These are phyloP conservation scores for Junonia oenone DNA, from an alignment of 2,888 invertebrate genomes.

Conservation along the genomic window DNA sequence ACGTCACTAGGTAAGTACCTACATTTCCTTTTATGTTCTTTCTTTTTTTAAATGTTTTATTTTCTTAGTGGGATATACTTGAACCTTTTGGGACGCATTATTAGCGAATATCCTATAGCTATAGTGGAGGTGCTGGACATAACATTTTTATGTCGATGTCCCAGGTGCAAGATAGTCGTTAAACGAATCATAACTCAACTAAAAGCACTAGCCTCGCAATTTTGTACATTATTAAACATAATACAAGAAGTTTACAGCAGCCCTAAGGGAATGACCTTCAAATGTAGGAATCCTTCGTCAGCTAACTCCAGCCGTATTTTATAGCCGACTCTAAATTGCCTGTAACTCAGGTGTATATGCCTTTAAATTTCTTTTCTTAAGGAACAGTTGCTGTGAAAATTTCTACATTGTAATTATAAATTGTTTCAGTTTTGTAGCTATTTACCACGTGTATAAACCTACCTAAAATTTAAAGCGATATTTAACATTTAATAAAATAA, in stretches of 20 bases:
- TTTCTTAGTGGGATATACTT: neutral
- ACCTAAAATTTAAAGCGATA: neutral
- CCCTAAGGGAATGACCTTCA: conserved; percentile 46
- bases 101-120: neutral
- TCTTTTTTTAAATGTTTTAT: neutral
- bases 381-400: neutral
- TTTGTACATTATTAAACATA: conserved; percentile 55
- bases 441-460: neutral
- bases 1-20: too few species aligned
- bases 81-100: neutral
- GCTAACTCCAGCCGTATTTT: conserved; percentile 31
- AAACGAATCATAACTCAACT: conserved; percentile 57
- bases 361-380: conserved; percentile 14
- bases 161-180: conserved; percentile 41
- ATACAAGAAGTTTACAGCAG: conserved; percentile 20
- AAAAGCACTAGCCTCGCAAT: conserved; percentile 54
- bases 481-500: neutral
- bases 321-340: conserved; percentile 22
- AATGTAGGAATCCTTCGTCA: conserved; percentile 61
- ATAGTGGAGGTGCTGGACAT: neutral
- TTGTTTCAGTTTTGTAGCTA: neutral
- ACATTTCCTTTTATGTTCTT: neutral
- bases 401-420: neutral
- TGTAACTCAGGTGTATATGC: conserved; percentile 20
- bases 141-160: conserved; percentile 21